Evolutionary conservation across 1,140 invertebrate genomes (phyloP), one percentile per base, ranked within the genome.

Genomic region (Pachyrhynchus sulphureomaculatus): DNA sequence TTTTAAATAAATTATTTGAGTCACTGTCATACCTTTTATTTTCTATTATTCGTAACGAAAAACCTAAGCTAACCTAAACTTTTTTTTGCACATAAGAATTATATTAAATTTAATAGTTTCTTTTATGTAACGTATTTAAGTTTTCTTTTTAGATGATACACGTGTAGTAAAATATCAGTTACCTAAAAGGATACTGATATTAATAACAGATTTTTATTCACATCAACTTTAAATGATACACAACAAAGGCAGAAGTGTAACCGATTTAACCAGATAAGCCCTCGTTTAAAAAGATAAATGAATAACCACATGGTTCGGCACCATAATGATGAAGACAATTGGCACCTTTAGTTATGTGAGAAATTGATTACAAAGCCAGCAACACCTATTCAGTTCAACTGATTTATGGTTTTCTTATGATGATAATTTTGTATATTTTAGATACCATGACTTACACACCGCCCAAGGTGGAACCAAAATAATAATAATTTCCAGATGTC

Each of bases 361-460:
- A 64, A 64, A 64, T 64, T 64, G 62, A 64, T 64, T 64, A 64
- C 62, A 64, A 64, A 58, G 54, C 48, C 42, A 58, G 48, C 62
- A 64, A 64, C 62, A 64, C 55, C 56, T 59, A 47, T 64, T 56
- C 54, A 58, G 29, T 34, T 45, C 44, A 39, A 39, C 62, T 64
- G 62, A 64, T 64, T 64, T 64, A 64, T 64, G 26, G 51, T 37
- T 42, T 37, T 58, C 55, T 44, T 64, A 64, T 64, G 62, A 55
- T 64, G 62, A 55, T 64, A 64, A 64, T 64, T 49, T 45, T 64
- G 55, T 64, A 64, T 64, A 64, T 64, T 64, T 64, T 64, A 54
- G 55, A 29, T 39, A 36, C 51, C 17, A 48, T 41, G 37, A 21
- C 26, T 41, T 18, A 21, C 9, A 21, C 9, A 29, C 51, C 51